phyloP scores from a whole-genome alignment of 2,797 vertebrate species.

The Anniella stebbinsi region DNA sequence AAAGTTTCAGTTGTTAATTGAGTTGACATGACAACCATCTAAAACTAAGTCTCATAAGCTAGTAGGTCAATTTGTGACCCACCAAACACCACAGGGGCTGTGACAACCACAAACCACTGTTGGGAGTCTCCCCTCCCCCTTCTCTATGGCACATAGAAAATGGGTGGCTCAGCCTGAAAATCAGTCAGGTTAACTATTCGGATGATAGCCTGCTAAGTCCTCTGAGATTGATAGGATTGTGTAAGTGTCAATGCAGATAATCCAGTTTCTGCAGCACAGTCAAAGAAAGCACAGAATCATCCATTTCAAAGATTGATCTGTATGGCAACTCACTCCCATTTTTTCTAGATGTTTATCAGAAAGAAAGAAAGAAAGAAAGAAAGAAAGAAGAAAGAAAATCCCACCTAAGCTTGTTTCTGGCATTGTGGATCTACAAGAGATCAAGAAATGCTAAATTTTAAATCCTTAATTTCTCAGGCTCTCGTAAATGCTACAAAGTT shows the following conservation, averaged over 20 bases:
- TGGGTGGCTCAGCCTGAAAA: not conserved
- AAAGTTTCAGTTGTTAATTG: constrained; percentile 3
- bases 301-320: not conserved
- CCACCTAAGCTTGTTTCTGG: constrained; percentile 47
- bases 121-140: not conserved
- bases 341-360: constrained; percentile 26
- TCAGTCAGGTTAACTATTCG: not conserved
- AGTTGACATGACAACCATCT: not conserved
- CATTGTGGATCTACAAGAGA: constrained; percentile 43
- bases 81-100: not conserved
- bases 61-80: not conserved
- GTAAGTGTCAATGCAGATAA: not conserved
- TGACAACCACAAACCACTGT: not conserved
- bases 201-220: not conserved
- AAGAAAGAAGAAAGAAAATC: constrained; percentile 20
- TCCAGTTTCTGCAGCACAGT: not conserved
- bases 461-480: constrained; percentile 48
- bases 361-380: not conserved
- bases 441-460: constrained; percentile 59
- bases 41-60: not conserved
- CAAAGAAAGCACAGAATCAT: constrained; percentile 20
- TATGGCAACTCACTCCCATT: not conserved
- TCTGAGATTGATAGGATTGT: not conserved
- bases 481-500: constrained; percentile 50
- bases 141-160: not conserved